A percentile compares a stretch with the other conserved stretches of the same genome.
Conservation (phyloP, 2,113 vertebrate species). For the Rattus norvegicus region GRCr8 NC_086021.1:155652001-155652500, state of each 20-base stretch:
- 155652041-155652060: not conserved
- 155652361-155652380: not conserved
- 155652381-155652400: not conserved
- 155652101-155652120: not conserved
- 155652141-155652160: not conserved
- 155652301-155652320: not conserved
- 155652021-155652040: not conserved
- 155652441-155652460: not conserved
- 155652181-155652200: not conserved
- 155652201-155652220: not conserved
- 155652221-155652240: not conserved
- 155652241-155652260: not conserved
- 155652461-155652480: no score
- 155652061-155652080: not conserved
- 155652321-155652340: not conserved
- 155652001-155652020: not conserved
- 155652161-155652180: not conserved
- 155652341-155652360: not conserved
- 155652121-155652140: not conserved
- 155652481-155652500: not conserved
- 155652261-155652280: not conserved
- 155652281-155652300: not conserved
- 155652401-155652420: fast-evolving
- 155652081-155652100: not conserved
- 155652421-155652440: not conserved